Base-by-base conservation (phyloP, 2,797 vertebrate species). In the Gymnodraco acuticeps region DNA sequence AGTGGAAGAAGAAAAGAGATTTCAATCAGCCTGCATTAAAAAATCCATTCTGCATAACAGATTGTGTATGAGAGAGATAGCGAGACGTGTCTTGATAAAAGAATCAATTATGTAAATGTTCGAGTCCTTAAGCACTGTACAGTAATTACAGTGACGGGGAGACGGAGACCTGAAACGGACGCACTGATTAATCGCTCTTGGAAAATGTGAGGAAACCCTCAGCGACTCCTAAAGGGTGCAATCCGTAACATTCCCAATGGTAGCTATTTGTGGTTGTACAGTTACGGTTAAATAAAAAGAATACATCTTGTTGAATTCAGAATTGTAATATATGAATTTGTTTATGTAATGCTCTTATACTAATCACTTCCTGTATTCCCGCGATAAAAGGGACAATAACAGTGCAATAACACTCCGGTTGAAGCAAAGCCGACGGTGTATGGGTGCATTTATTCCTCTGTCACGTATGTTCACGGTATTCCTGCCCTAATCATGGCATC, bases 71-170 rank as follows among this genome's bases (percentile, higher is more conserved):
- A 88, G 85, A 67, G 70, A 78, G 88, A 90, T 88, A 88, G 87
- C 19, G 52, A 78, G 87, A 89, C 59, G 61, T 53, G 85, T 82
- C 84, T 62, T 75, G 89, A 93, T 92, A 90, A 91, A 90, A 89
- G 76, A 92, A 89, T 92, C 89, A 88, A 91, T 93, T 92, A 93
- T 93, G 90, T 81, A 92, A 92, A 93, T 92, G 86, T 33, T 20
- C 2, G 5, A 50, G 73, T 87, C 90, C 89, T 89, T 87, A 88
- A 90, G 87, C 84, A 16, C 79, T 75, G 80, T 86, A 87, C 90
- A 85, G 90, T 92, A 91, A 93, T 93, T 93, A 92, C 83, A 90
- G 67, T 87, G 88, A 88, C 56, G 46, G 72, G 55, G 53, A 74
- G 77, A 70, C 82, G 64, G 86, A 83, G 78, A 88, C 75, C 80